These are phyloP conservation scores for Callyntrura guangdongensis DNA, from an alignment of 2,888 invertebrate genomes.

Conservation along the genomic window DNA sequence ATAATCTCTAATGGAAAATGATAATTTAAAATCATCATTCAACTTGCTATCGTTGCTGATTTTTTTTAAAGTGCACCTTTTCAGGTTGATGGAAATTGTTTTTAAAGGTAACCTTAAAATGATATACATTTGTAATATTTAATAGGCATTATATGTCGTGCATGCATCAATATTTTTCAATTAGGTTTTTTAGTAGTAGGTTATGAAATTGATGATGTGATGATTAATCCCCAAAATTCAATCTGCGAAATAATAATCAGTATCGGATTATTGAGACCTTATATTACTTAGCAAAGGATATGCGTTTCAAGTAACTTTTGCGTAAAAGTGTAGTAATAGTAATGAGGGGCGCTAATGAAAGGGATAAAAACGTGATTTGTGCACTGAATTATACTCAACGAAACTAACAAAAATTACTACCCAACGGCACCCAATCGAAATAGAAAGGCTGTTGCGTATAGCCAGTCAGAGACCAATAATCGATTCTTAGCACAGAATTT, in stretches of 20 bases:
- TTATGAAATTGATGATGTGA: too few relatives aligned
- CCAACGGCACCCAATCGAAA: neutral
- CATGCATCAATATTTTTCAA: too few relatives aligned
- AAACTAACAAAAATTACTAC: neutral
- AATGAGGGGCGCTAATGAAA: slow-evolving; percentile 13
- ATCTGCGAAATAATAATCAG: too few relatives aligned
- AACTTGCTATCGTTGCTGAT: neutral
- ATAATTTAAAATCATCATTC: neutral
- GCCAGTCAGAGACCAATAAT: neutral
- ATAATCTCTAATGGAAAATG: neutral
- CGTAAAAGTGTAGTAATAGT: neutral
- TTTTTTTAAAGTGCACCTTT: slow-evolving; percentile 7
- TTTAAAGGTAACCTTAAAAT: neutral
- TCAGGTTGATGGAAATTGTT: neutral
- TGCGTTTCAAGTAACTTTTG: too few relatives aligned
- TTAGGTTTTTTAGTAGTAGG: too few relatives aligned
- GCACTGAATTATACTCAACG: neutral
- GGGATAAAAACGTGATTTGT: slow-evolving; percentile 6
- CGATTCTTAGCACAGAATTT: neutral
- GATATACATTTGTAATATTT: too few relatives aligned
- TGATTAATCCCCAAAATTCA: too few relatives aligned
- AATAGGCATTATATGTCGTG: too few relatives aligned
- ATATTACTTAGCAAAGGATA: too few relatives aligned
- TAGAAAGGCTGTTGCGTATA: neutral
- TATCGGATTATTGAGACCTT: too few relatives aligned